These are phyloP conservation scores for Phalacrocorax aristotelis DNA, from an alignment of 2,113 vertebrate species.

Conservation along the genomic window DNA sequence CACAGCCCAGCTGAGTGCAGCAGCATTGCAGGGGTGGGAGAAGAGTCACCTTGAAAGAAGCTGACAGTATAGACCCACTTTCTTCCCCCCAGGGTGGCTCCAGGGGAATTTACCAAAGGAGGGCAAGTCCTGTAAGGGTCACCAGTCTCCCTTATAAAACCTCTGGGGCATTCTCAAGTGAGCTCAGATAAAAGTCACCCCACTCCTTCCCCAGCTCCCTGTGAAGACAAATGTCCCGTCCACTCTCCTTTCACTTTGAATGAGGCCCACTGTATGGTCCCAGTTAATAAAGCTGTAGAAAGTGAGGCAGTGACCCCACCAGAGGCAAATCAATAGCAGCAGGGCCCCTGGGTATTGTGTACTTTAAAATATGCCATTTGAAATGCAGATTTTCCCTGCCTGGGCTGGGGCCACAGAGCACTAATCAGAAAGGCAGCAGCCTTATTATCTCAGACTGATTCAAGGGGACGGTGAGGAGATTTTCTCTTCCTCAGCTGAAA, in stretches of 20 bases:
- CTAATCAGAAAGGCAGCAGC: slow-evolving; percentile 51
- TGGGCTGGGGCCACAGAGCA: slow-evolving; percentile 17
- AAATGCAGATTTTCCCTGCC: slow-evolving; percentile 61
- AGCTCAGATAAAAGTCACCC: slow-evolving; percentile 13
- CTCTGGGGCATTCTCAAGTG: neutral
- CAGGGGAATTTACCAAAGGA: slow-evolving; percentile 23
- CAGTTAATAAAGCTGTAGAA: slow-evolving; percentile 60
- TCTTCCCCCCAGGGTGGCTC: neutral
- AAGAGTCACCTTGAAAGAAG: neutral
- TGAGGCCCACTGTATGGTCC: slow-evolving; percentile 7
- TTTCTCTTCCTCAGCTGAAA: slow-evolving; percentile 1
- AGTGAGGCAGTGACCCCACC: slow-evolving; percentile 59
- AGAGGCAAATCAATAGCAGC: slow-evolving; percentile 62
- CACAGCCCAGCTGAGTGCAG: neutral
- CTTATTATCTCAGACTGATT: slow-evolving; percentile 41
- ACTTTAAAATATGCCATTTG: slow-evolving; percentile 68
- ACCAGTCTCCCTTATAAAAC: neutral
- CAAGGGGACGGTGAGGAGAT: slow-evolving; percentile 26
- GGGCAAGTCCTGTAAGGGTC: slow-evolving; percentile 1
- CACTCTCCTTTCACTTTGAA: slow-evolving; percentile 35
- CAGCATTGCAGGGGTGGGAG: accelerated
- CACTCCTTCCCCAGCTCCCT: neutral
- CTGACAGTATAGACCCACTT: neutral
- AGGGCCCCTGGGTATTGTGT: slow-evolving; percentile 49
- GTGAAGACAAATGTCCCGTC: slow-evolving; percentile 13